These are phyloP conservation scores for Peromyscus maniculatus DNA, from an alignment of 2,113 vertebrate genomes.

Conservation along the genomic window DNA sequence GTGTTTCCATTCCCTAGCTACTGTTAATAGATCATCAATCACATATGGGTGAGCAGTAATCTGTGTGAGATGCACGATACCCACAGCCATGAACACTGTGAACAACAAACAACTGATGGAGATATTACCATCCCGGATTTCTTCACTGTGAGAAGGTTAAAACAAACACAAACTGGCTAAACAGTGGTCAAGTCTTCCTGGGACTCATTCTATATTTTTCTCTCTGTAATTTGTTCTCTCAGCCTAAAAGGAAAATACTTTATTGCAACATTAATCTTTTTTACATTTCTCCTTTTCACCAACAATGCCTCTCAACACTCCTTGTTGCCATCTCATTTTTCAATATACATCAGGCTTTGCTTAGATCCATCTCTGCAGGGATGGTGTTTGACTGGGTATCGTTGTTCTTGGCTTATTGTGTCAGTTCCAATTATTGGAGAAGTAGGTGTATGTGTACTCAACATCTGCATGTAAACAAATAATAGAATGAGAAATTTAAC, in stretches of 20 bases:
- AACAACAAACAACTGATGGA: not conserved
- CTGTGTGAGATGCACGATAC: not conserved
- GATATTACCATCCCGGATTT: not conserved
- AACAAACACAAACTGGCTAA: not conserved
- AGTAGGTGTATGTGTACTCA: not conserved
- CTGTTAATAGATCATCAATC: not conserved
- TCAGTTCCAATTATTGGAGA: not conserved
- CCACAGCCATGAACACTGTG: not conserved
- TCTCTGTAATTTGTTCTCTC: not conserved
- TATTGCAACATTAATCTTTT: not conserved
- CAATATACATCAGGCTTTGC: no score
- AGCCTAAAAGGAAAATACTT: not conserved
- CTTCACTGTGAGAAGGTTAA: not conserved
- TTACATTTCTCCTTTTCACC: not conserved
- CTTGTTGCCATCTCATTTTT: not conserved
- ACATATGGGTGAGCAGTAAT: not conserved
- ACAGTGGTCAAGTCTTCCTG: not conserved
- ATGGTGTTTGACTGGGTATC: not conserved
- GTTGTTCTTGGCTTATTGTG: not conserved
- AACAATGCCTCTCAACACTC: not conserved
- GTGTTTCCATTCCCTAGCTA: not conserved
- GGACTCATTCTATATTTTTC: not conserved
- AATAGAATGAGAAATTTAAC: not conserved
- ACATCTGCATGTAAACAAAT: not conserved
- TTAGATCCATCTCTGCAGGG: not conserved